Base-by-base conservation (phyloP, 2,888 invertebrate genomes). In the Arge pagana region DNA sequence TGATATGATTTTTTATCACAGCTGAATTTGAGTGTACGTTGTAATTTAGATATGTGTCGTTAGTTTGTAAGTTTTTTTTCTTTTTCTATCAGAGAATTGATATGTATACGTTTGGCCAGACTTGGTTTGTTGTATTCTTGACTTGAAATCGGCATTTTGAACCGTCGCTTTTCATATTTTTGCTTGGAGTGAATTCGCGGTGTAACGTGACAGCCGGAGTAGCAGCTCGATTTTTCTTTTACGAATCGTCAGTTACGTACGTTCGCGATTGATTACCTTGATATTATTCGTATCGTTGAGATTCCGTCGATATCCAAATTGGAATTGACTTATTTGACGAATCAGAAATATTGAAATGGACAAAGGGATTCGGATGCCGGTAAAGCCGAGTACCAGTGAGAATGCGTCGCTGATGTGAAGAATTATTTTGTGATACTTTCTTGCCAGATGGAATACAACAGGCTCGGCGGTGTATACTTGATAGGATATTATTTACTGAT, bases 391-490 rank as follows among this genome's bases (percentile, higher is more conserved):
- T 26, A 26, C 24, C 16, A 28, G 16, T 5, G 11, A 18, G 10
- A 1, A 8, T 41, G 6, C 16, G n/a, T 6, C n/a, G 2, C 19
- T n/a, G n/a, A n/a, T n/a, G 67, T 70, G 69, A 67, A 66, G 70
- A 76, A 73, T 71, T 74, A 73, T 74, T 72, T 72, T 76, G 72
- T 75, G 74, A 74, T 74, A 74, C 72, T 72, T 72, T 73, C 74
- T 74, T 73, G 74, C 68, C 71, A 70, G 71, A 74, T 72, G 74
- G 72, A 74, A 75, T 74, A 74, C 72, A 75, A 72, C 71, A 71
- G 68, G 70, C 74, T 72, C 68, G 67, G 60, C 62, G 65, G 11
- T 3, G 7, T 13, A 15, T 21, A n/a, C 18, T 65, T 65, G 70
- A 70, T 66, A 67, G 65, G 65, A 73, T 75, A 71, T 74, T 74